Percentiles rank a stretch among this genome's conserved stretches.
Conservation (phyloP, 2,888 invertebrate genomes). For the Trisateles emortualis region DNA sequence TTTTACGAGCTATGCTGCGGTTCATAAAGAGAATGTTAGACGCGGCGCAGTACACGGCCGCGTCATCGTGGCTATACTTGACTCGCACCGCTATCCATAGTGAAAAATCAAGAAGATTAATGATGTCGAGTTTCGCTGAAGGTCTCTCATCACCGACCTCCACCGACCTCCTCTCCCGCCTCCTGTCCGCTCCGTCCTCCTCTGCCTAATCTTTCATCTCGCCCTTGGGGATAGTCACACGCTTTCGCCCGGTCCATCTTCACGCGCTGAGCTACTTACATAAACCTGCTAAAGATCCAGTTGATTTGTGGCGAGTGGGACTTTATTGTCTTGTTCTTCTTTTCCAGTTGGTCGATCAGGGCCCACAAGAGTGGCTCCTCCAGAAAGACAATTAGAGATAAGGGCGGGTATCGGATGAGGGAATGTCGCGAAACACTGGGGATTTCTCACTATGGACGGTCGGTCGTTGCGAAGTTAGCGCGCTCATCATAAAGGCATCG, state of each 20-base stretch:
- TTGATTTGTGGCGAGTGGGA: conserved; percentile 81
- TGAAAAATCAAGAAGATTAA: conserved; percentile 79
- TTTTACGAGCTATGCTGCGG: conserved; percentile 75
- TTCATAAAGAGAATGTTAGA: conserved; percentile 56
- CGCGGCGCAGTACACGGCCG: conserved; percentile 58
- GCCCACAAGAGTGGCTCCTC: conserved; percentile 87
- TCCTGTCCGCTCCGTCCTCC: conserved; percentile 50
- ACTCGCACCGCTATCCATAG: conserved; percentile 80
- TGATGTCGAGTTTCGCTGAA: conserved; percentile 82
- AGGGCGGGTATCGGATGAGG: conserved; percentile 82
- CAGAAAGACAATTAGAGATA: conserved; percentile 86
- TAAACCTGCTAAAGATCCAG: conserved; percentile 72
- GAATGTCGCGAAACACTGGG: conserved; percentile 85
- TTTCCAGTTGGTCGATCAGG: conserved; percentile 87
- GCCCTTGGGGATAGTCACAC: conserved; percentile 80
- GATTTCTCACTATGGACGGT: conserved; percentile 85
- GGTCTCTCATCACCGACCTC: conserved; percentile 81
- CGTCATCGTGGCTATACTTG: conserved; percentile 53
- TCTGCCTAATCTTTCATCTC: conserved; percentile 63
- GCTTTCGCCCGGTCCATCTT: conserved; percentile 83
- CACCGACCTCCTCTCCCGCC: conserved; percentile 44
- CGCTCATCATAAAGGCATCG: conserved; percentile 86
- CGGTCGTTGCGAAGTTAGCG: conserved; percentile 77
- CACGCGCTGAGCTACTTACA: conserved; percentile 85
- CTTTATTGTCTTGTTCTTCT: conserved; percentile 86